Base-by-base conservation (phyloP, 2,888 invertebrate species). In the Slavum lentiscoides region DNA sequence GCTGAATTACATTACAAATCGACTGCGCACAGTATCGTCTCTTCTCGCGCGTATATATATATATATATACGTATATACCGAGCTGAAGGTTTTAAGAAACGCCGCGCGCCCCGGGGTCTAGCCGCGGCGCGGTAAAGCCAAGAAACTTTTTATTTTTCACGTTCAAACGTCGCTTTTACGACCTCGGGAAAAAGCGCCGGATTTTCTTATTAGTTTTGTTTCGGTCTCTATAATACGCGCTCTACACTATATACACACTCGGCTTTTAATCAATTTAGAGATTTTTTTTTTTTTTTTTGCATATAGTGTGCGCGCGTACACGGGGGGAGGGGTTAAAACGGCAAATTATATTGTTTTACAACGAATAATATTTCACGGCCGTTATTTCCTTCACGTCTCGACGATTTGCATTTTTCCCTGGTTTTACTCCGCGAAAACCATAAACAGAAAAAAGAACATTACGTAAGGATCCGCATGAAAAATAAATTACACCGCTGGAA, bases 61-160 rank as follows among this genome's bases (percentile, higher is more conserved):
- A 4, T 30, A 23, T 21, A 68, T 76, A n/a, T n/a, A n/a, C n/a
- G n/a, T n/a, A n/a, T n/a, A n/a, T n/a, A n/a, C n/a, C n/a, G n/a
- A n/a, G 75, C 59, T 30, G 4, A 21, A 61, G 66, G 74, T 64
- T 74, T 64, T 74, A 55, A 69, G 77, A 59, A 76, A 76, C 68
- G 76, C n/a, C n/a, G n/a, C n/a, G n/a, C n/a, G n/a, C n/a, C 61
- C 61, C 1, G 62, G 53, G 70, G 64, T 39, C 64, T 64, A 55
- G 49, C 21, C 30, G 30, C 30, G 30, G 30, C 23, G 21, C 23
- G 21, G 70, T 70, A 77, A 70, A 77, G 77, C 77, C 70, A 77
- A 77, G 69, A 70, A 77, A 77, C 70, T 77, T 77, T 77, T 77
- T 77, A 77, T 77, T 69, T 77, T 77, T 77, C 77, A 77, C 77